Base-by-base conservation (phyloP, 2,888 invertebrate species). In the Agrenia bidenticulata region DNA sequence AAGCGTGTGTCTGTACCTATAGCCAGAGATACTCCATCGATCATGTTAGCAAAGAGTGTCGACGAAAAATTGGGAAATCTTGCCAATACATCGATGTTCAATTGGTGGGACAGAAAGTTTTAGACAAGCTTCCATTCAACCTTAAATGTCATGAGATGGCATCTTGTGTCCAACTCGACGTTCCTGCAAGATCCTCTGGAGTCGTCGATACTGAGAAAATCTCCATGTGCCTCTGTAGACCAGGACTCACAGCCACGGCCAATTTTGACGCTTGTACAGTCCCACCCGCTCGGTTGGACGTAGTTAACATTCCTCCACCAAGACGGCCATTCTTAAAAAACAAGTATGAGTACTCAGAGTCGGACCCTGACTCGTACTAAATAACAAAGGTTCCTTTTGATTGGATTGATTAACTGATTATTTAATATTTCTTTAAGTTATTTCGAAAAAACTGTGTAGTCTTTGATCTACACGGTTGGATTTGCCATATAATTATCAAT, bases 61-160 rank as follows among this genome's bases (percentile, higher is more conserved):
- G 70, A 1, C 61, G 67, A 50, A 63, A 65, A 23, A 54, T 70
- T 42, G 67, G 70, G 7, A 67, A 65, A 41, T 60, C 65, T 1
- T 70, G 70, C 42, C 41, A 64, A 15, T 17, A 37, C 21, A 39
- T 42, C 13, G 49, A 54, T 19, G 11, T 11, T 32, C 4, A 4
- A 4, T 11, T 32, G 4, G 11, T 32, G 32, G 32, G 32, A 7
- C 32, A 32, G 4, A 7, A 32, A 7, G 32, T 11, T 11, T 7
- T 32, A 4, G 32, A 32, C 32, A 32, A 32, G 32, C 13, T 68
- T 13, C 68, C 70, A 2, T 71, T 68, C 23, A 66, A 71, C 39
- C 27, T 66, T 2, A 71, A 71, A 27, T 71, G 70, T 45, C 68
- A 68, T n/a, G 61, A 61, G 1, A 64, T 56, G 4, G 70, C 70